A percentile compares a stretch with the other conserved stretches of the same genome.
These are phyloP conservation scores for Lytechinus variegatus DNA, from an alignment of 35 echinoderm and acorn worm genomes.

Conservation along the genomic window DNA sequence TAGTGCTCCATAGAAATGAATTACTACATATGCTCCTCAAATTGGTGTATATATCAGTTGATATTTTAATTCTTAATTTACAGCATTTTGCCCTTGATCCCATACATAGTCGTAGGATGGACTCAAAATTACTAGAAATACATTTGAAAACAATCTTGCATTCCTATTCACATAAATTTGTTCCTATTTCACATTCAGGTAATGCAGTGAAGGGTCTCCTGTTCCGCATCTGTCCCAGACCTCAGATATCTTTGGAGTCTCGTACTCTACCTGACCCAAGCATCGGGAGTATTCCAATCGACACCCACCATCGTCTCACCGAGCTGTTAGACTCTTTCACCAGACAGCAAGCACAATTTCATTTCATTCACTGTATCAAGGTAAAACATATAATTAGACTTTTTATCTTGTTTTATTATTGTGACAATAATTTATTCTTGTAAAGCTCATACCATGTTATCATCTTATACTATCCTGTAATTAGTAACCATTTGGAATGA, in stretches of 20 bases:
- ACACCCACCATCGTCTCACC: background rate
- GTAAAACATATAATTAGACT: conserved; percentile 55
- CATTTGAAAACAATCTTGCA: too few relatives aligned
- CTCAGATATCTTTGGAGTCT: background rate
- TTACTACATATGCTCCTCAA: too few relatives aligned
- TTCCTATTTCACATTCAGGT: background rate
- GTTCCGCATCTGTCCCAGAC: conserved; percentile 61
- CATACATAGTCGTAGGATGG: too few relatives aligned
- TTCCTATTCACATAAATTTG: background rate
- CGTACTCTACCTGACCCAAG: background rate
- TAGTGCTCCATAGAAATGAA: too few relatives aligned
- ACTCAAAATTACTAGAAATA: too few relatives aligned
- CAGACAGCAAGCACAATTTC: conserved; percentile 63
- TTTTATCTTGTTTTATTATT: background rate
- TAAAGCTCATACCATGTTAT: background rate
- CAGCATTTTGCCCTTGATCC: too few relatives aligned
- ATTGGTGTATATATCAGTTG: too few relatives aligned
- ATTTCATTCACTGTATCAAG: conserved; percentile 93
- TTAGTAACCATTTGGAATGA: too few relatives aligned
- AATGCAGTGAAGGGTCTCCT: conserved; percentile 48
- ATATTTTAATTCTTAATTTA: too few relatives aligned
- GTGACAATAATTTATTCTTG: background rate
- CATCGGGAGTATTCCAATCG: conserved; percentile 27
- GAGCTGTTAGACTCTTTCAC: conserved; percentile 67
- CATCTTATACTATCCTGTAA: too few relatives aligned